These are phyloP conservation scores for Synodontis membranacea DNA, from an alignment of 2,113 vertebrate genomes.

Conservation along the genomic window DNA sequence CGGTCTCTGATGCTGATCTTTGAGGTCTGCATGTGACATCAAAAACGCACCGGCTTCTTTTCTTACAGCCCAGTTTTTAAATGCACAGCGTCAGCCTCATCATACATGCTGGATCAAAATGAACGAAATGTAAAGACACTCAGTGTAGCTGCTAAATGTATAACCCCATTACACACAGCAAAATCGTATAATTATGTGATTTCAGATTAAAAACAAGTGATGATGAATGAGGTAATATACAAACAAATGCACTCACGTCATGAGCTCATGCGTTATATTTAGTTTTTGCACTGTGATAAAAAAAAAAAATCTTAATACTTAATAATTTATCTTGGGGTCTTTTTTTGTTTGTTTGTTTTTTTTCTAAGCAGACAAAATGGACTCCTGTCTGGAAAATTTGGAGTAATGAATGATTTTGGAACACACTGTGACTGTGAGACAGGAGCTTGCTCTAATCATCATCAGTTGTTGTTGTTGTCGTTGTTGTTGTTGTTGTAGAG, in stretches of 20 bases:
- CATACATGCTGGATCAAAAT: background rate
- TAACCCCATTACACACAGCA: background rate
- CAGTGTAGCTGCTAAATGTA: background rate
- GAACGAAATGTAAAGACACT: background rate
- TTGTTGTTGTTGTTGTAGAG: slow-evolving; percentile 40
- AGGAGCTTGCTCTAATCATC: background rate
- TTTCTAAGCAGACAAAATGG: background rate
- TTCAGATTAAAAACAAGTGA: background rate
- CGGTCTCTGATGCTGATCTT: background rate
- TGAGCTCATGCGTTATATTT: background rate
- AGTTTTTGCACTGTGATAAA: background rate
- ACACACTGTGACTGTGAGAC: background rate
- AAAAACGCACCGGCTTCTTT: background rate
- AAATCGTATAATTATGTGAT: background rate
- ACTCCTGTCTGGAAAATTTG: background rate
- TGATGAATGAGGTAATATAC: background rate
- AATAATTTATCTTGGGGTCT: background rate
- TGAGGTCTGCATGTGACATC: background rate
- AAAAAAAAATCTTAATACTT: background rate
- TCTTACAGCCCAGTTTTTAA: background rate
- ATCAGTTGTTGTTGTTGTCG: slow-evolving; percentile 36
- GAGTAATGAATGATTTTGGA: background rate
- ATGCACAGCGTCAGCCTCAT: background rate
- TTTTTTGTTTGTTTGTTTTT: background rate
- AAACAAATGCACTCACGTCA: background rate